Evolutionary conservation across 2,888 invertebrate species (phyloP).

Genomic region (Pemphredon lugubris): DNA sequence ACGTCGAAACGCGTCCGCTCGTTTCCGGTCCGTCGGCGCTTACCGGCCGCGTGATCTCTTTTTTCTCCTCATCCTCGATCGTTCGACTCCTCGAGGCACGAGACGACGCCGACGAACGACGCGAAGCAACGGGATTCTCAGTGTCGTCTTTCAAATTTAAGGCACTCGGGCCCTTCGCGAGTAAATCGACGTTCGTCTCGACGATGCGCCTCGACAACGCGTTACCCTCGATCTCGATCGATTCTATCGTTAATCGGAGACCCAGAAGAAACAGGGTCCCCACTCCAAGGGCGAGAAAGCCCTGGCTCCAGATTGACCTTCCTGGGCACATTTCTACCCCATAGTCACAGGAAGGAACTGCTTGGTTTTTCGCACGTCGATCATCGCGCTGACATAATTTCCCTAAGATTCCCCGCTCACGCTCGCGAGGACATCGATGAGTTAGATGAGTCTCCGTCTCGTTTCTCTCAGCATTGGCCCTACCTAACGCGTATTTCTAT

Average conservation of each 20-base stretch:
- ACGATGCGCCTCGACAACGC: constrained; percentile 29
- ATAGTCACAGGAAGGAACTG: constrained; percentile 67
- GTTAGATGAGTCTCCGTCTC: too few species aligned
- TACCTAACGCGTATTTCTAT: too few species aligned
- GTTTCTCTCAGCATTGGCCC: too few species aligned
- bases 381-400: constrained; percentile 31
- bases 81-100: constrained; percentile 9
- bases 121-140: constrained; percentile 15
- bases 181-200: constrained; percentile 16
- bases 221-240: constrained; percentile 25
- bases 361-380: constrained; percentile 45
- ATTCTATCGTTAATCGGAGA: constrained; percentile 31
- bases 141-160: constrained; percentile 15
- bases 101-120: constrained; percentile 18
- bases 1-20: constrained; percentile 16
- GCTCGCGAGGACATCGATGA: too few species aligned
- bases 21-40: constrained; percentile 7
- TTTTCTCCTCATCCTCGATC: constrained; percentile 12
- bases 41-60: constrained; percentile 5
- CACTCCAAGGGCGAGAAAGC: constrained; percentile 72
- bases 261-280: constrained; percentile 62
- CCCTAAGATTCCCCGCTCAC: too few species aligned
- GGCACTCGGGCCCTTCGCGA: background rate
- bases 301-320: constrained; percentile 72
- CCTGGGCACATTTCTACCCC: constrained; percentile 78